These are phyloP conservation scores for Creontiades dilutus DNA, from an alignment of 2,888 invertebrate genomes.

Conservation along the genomic window DNA sequence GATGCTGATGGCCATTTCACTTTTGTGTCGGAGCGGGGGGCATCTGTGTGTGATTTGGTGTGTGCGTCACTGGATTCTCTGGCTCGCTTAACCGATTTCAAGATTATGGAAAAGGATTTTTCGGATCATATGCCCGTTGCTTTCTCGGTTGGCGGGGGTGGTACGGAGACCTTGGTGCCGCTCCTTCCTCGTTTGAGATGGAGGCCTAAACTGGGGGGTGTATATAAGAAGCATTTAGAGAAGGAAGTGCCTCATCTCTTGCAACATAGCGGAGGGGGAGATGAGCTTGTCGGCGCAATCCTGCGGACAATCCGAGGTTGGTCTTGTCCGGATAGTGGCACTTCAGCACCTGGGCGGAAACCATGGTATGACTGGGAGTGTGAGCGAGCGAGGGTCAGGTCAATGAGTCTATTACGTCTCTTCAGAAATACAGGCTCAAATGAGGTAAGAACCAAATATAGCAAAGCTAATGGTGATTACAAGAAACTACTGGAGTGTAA, in stretches of 20 bases:
- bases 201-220: background rate
- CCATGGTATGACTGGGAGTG: too few species aligned
- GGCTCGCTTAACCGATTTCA: background rate
- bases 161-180: background rate
- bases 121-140: constrained; percentile 61
- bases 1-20: constrained; percentile 42
- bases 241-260: background rate
- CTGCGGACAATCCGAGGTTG: too few species aligned
- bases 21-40: background rate
- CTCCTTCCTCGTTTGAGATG: background rate
- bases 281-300: too few species aligned
- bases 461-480: background rate
- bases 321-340: background rate
- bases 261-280: too few species aligned
- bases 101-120: background rate
- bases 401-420: background rate
- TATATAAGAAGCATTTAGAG: background rate
- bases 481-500: background rate
- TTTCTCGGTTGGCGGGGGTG: background rate
- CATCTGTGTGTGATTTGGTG: constrained; percentile 49
- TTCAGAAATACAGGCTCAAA: background rate
- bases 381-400: background rate
- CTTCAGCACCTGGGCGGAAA: background rate
- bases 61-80: constrained; percentile 19
- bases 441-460: background rate